Evolutionary conservation across 2,797 vertebrate species (phyloP), one percentile per base, ranked within the genome.

Genomic region (Brachyrhaphis roseni): DNA sequence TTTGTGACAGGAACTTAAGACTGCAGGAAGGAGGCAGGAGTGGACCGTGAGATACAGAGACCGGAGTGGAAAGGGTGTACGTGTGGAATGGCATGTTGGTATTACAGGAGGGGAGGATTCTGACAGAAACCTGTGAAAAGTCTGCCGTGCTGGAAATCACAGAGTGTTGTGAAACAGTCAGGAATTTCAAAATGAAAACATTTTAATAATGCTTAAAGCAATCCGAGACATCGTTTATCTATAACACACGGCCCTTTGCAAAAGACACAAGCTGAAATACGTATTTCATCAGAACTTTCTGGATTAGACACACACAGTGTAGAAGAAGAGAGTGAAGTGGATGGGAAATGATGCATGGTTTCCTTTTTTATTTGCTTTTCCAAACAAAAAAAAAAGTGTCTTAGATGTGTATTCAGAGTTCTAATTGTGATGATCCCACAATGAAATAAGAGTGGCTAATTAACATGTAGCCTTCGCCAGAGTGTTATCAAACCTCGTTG

Each of bases 21-120:
- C 13, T 1, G 59, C 78, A 83, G 81, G 79, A 85, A 79, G 75
- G 71, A 79, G 84, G 77, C 49, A 66, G 70, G 49, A 86, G 85
- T 75, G 62, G 55, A 74, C 47, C n/a, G 73, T 70, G 76, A 85
- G 73, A 80, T 76, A 75, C 51, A 39, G 78, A 80, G 49, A 66
- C 71, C 79, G n/a, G 72, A 8, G 1, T 49, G 74, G 75, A 86
- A 80, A 77, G 31, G 45, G 86, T 78, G 85, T 91, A 85, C 79
- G 85, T 90, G 91, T 82, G 82, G 83, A 80, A 74, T 41, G 49
- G 82, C 91, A 92, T 84, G 87, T 84, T 64, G 72, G 68, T 74
- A 55, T 74, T 73, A 15, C 20, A 41, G 68, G 76, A 57, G n/a
- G 45, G 41, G 36, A 74, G 49, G 59, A 39, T 77, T 83, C 74